Percentiles rank a stretch among this genome's conserved stretches.
phyloP scores from a whole-genome alignment of 2,797 vertebrate genomes.

The Poliocrania exsul region DNA sequence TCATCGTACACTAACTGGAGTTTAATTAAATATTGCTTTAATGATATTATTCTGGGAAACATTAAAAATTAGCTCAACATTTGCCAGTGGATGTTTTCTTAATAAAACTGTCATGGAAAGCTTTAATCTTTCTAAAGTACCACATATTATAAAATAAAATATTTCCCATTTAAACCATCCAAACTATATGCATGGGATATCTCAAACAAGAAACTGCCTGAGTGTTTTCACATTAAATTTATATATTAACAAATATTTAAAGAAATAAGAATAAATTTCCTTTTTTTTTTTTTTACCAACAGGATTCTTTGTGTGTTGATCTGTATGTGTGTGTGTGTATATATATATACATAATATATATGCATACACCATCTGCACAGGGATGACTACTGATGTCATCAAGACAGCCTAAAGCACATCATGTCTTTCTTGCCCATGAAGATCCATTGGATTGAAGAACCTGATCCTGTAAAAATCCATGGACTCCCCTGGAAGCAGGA shows the following conservation, averaged over 20 bases:
- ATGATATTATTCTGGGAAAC: constrained; percentile 1
- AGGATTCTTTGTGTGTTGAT: background rate
- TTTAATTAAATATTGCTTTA: constrained; percentile 55
- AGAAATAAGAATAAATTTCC: background rate
- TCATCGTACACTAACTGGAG: background rate
- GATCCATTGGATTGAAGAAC: background rate
- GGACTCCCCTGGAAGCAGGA: background rate
- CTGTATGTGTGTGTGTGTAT: accelerated
- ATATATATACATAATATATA: accelerated
- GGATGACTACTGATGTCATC: background rate
- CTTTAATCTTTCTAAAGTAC: background rate
- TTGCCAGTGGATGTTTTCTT: constrained; percentile 36
- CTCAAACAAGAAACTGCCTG: background rate
- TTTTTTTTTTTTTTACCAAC: background rate
- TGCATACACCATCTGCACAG: background rate
- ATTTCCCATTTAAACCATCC: background rate
- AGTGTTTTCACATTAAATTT: background rate
- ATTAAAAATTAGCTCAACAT: constrained; percentile 1
- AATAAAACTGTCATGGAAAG: background rate
- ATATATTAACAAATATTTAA: background rate
- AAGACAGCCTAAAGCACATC: background rate
- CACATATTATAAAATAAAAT: background rate
- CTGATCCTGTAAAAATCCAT: background rate
- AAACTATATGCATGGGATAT: background rate
- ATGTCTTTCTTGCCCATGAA: background rate